A percentile compares a stretch with the other conserved stretches of the same genome.
phyloP scores from a whole-genome alignment of 2,797 vertebrate species.

The Mus caroli region DNA sequence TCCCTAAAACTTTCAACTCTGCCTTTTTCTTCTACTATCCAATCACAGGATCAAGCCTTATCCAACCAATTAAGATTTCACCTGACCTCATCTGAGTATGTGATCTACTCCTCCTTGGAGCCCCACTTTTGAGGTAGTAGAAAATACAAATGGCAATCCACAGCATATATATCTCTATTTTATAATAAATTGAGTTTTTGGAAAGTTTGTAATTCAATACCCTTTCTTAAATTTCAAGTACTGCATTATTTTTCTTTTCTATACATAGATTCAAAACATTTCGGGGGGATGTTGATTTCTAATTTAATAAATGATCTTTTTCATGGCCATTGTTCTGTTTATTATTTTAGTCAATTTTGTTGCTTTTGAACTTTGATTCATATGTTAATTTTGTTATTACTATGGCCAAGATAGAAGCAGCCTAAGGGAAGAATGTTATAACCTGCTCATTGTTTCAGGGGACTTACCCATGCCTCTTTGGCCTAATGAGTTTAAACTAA shows the following conservation, averaged over 20 bases:
- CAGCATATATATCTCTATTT: background rate
- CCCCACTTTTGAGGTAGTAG: no score
- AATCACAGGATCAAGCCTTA: no score
- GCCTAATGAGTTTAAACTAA: background rate
- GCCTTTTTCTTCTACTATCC: no score
- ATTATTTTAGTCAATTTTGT: background rate
- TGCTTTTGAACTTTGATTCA: background rate
- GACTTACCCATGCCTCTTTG: background rate
- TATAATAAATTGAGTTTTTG: background rate
- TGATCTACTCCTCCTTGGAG: no score
- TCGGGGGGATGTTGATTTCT: background rate
- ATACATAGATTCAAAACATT: background rate
- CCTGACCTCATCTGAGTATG: no score
- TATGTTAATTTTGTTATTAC: background rate
- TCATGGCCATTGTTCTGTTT: background rate
- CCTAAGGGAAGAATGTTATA: background rate
- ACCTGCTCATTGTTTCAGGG: background rate
- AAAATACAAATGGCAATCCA: no score
- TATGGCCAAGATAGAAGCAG: background rate
- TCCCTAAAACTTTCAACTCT: no score
- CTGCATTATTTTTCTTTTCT: background rate
- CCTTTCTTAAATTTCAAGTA: background rate
- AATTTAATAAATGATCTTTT: background rate
- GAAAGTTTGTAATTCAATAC: background rate
- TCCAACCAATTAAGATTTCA: no score